A percentile compares a stretch with the other conserved stretches of the same genome.
These are phyloP conservation scores for Antheraea pernyi DNA, from an alignment of 1,140 invertebrate species.

Conservation along the genomic window DNA sequence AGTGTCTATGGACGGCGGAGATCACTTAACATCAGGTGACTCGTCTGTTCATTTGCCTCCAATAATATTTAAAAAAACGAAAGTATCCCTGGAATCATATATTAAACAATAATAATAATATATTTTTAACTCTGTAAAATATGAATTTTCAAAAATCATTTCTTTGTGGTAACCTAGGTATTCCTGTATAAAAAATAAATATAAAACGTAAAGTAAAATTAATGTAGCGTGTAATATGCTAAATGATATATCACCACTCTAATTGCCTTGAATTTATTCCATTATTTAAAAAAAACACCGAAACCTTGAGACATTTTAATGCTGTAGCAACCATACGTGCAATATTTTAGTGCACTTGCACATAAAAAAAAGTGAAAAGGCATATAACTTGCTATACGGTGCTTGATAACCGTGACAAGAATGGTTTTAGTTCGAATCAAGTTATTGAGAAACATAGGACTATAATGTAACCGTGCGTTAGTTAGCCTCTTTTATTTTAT, in stretches of 20 bases:
- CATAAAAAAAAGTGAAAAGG: slow-evolving; percentile 37
- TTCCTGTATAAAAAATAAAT: not conserved
- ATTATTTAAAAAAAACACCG: slow-evolving; percentile 5
- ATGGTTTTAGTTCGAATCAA: slow-evolving; percentile 2
- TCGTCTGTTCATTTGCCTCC: too few relatives aligned
- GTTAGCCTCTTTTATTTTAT: too few relatives aligned
- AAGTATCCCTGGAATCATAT: too few relatives aligned
- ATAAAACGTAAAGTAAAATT: not conserved
- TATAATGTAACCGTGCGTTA: not conserved
- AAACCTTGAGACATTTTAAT: slow-evolving; percentile 28
- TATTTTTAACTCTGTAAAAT: too few relatives aligned
- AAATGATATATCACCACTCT: not conserved
- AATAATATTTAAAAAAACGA: too few relatives aligned
- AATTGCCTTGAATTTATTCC: slow-evolving; percentile 11
- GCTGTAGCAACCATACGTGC: slow-evolving; percentile 25
- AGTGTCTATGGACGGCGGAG: too few relatives aligned
- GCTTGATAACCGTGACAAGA: slow-evolving; percentile 26
- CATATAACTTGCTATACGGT: slow-evolving; percentile 24
- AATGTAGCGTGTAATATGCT: not conserved
- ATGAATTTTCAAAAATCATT: too few relatives aligned
- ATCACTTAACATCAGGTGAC: too few relatives aligned
- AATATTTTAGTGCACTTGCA: slow-evolving; percentile 32
- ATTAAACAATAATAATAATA: too few relatives aligned
- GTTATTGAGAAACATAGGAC: not conserved
- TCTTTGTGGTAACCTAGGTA: too few relatives aligned